Conservation (phyloP, 30 jellyfish, hydroid and myxozoan genomes). For the Cassiopea andromeda region DNA sequence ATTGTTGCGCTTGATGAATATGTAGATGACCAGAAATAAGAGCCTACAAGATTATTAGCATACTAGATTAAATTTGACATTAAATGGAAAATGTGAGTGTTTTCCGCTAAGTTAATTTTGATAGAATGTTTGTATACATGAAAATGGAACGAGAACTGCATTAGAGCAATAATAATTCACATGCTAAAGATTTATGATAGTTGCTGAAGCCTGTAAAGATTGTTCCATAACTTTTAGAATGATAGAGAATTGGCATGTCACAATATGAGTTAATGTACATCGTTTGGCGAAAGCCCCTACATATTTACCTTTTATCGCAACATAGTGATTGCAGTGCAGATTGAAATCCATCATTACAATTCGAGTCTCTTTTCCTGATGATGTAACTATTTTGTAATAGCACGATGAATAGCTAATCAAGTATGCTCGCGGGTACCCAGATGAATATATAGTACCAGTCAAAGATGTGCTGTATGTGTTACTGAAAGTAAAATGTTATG, state of each 20-base stretch:
- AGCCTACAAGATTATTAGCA: not conserved
- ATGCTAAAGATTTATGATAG: too few relatives aligned
- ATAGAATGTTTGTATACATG: too few relatives aligned
- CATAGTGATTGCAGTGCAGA: constrained; percentile 7
- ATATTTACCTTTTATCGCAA: constrained; percentile 5
- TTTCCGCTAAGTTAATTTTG: too few relatives aligned
- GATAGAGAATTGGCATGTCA: too few relatives aligned
- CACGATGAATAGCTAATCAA: not conserved
- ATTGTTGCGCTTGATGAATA: constrained; percentile 9
- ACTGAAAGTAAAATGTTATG: not conserved
- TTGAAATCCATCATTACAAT: constrained; percentile 29
- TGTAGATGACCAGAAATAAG: constrained; percentile 22
- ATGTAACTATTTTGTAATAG: constrained; percentile 18
- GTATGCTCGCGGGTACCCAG: constrained; percentile 33
- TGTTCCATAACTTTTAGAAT: too few relatives aligned
- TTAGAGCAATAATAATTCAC: too few relatives aligned
- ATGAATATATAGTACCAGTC: constrained; percentile 32
- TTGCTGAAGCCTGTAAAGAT: too few relatives aligned
- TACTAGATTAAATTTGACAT: not conserved
- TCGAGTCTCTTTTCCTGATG: constrained; percentile 20
- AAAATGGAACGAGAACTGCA: too few relatives aligned
- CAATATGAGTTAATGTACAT: too few relatives aligned
- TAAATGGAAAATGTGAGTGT: not conserved
- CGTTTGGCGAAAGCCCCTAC: too few relatives aligned
- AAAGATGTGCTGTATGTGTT: not conserved